Percentiles rank a stretch among this genome's conserved stretches.
These are phyloP conservation scores for Triplophysa tibetana DNA, from an alignment of 2,113 vertebrate genomes.

Conservation along the genomic window DNA sequence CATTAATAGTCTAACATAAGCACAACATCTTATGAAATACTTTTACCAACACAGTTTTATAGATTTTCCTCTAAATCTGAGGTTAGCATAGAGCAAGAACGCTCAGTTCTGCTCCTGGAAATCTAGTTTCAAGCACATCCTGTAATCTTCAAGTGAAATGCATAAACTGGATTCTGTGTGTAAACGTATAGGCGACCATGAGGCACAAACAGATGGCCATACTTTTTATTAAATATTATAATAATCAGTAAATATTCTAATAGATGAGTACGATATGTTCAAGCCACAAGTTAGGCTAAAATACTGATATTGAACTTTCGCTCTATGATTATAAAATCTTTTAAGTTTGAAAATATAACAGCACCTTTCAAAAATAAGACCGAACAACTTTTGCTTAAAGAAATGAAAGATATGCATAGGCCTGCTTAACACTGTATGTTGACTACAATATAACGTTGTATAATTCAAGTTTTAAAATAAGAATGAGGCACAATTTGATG, in stretches of 20 bases:
- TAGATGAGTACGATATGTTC: not conserved
- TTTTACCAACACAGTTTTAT: not conserved
- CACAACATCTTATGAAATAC: not conserved
- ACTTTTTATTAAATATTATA: not conserved
- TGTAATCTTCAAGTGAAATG: not conserved
- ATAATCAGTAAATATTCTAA: not conserved
- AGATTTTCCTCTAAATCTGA: not conserved
- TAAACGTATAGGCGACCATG: not conserved
- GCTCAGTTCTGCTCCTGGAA: not conserved
- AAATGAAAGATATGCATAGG: not conserved
- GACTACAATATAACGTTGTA: not conserved
- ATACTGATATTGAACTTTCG: not conserved
- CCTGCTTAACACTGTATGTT: not conserved
- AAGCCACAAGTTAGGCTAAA: not conserved
- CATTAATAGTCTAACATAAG: not conserved
- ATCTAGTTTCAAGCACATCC: not conserved
- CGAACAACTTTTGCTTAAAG: too few species aligned
- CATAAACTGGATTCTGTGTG: not conserved
- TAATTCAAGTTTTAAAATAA: slow-evolving; percentile 14
- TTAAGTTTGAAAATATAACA: not conserved
- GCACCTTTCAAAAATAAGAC: not conserved
- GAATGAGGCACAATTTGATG: not conserved
- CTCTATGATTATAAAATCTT: not conserved
- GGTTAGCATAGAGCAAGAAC: not conserved
- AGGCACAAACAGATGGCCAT: not conserved